Base-by-base conservation (phyloP, 2,113 vertebrate species). In the Pipa parva region DNA sequence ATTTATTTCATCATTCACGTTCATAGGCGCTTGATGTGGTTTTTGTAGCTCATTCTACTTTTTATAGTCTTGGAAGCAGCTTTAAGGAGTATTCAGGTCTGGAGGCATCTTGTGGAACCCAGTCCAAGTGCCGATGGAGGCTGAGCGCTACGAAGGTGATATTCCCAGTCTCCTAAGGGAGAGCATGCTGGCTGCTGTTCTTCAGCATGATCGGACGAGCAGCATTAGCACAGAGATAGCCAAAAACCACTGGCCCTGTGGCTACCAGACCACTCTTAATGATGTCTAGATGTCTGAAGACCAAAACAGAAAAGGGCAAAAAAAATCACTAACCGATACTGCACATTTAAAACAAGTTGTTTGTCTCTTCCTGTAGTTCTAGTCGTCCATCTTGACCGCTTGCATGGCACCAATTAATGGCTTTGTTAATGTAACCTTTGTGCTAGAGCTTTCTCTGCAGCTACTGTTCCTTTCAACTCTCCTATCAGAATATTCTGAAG, bases 401-500 rank as follows among this genome's bases (percentile, higher is more conserved):
- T 80, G 87, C 90, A 91, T 91, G 90, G 89, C 88, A 74, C 81
- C 81, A 78, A 80, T 63, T 50, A 85, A 77, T 49, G 58, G 86
- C 83, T 88, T 80, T 85, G 76, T 83, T 73, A 76, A 64, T 79
- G 78, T 91, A 85, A 91, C 79, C 78, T 83, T 59, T 85, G 82
- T 85, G 93, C 92, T 88, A 88, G 82, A 92, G 92, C 92, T 92
- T 91, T 87, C 79, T 89, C 90, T 85, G 89, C 92, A 92, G 92
- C 91, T 88, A 92, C 80, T 84, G 82, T 88, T 90, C 84, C 88
- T 93, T 90, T 86, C 90, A 84, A 81, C 88, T 92, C 81, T 91
- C 91, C 88, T 95, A 92, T 92, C 88, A 90, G 95, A 99, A 99
- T 98, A 97, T 98, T 97, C 95, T 99, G 95, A 97, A 99, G 97